These are phyloP conservation scores for Acleris cristana DNA, from an alignment of 2,888 invertebrate genomes.

Conservation along the genomic window DNA sequence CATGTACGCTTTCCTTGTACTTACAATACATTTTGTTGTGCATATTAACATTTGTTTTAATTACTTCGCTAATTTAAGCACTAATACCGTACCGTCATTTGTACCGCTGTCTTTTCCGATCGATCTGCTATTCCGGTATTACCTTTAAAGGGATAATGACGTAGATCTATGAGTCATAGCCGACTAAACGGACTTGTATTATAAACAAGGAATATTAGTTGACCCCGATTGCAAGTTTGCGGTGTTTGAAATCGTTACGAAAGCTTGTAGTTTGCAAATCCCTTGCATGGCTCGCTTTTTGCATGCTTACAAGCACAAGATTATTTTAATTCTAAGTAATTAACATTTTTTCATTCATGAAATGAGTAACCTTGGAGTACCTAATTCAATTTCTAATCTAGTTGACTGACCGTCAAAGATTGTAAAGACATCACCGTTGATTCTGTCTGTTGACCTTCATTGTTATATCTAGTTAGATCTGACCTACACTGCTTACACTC, in stretches of 20 bases:
- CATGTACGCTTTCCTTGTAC: constrained; percentile 73
- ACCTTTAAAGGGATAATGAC: constrained; percentile 58
- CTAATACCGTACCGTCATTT: constrained; percentile 48
- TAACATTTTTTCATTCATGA: constrained; percentile 21
- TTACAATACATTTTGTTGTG: constrained; percentile 76
- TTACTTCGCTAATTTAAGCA: constrained; percentile 58
- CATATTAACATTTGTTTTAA: constrained; percentile 76
- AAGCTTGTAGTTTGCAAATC: constrained; percentile 9
- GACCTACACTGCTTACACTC: constrained; percentile 17
- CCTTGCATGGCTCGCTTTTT: constrained; percentile 38
- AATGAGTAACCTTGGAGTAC: constrained; percentile 13
- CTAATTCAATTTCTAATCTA: background rate
- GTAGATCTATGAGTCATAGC: constrained; percentile 67
- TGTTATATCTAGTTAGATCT: constrained; percentile 34
- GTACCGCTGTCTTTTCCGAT: constrained; percentile 46
- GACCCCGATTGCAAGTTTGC: constrained; percentile 42
- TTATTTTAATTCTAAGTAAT: background rate
- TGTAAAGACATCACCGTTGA: background rate
- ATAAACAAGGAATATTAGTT: constrained; percentile 55
- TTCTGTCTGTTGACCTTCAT: constrained; percentile 11
- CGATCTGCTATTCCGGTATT: constrained; percentile 51
- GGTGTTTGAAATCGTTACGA: constrained; percentile 7
- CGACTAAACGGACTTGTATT: constrained; percentile 50
- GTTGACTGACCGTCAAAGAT: background rate
- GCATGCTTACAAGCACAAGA: constrained; percentile 35